Base-by-base conservation (phyloP, 92 coral and sea anemone species). In the Zoanthus sansibaricus region DNA sequence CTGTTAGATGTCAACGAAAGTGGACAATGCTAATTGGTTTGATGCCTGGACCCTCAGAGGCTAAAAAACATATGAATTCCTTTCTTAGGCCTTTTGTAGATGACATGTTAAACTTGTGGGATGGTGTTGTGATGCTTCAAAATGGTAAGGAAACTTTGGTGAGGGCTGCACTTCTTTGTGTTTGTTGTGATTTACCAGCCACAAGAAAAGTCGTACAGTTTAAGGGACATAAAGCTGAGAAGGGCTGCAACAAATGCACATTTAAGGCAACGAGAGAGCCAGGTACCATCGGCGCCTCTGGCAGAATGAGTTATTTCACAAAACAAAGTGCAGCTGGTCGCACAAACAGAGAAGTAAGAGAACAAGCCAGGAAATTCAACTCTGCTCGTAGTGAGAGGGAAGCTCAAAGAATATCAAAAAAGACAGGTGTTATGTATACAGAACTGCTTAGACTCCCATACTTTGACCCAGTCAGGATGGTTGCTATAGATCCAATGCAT, bases 31-130 rank as follows among this genome's bases (percentile, higher is more conserved):
- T 88, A 4, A 33, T 84, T 77, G 94, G 94, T 52, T 66, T 87
- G 14, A 91, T 91, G 48, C 94, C 94, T 20, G 94, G 94, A 69
- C 91, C 94, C 71, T 52, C 68, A 61, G 68, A 61, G 17, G 6
- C 68, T 61, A 61, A 61, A 59, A 61, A 61, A 61, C 68, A 61
- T 61, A 61, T 61, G 68, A 61, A 61, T 16, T 61, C 68, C 68
- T 17, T 61, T 61, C 68, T 61, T 61, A 18, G 68, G 68, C 68
- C 68, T 61, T 61, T 71, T 16, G 47, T 33, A 7, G 74, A 69
- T 71, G 75, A 71, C 47, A 32, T 31, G 75, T 31, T 71, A 32
- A 71, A 71, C 18, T 71, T 32, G 47, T 42, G 45, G 74, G 76
- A 79, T 59, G 58, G 80, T 44, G 33, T 76, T 44, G 84, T 6